These are phyloP conservation scores for Hexactinellida sp. DNA, from an alignment of 37 sponge, comb jelly and placozoan genomes.

Conservation along the genomic window DNA sequence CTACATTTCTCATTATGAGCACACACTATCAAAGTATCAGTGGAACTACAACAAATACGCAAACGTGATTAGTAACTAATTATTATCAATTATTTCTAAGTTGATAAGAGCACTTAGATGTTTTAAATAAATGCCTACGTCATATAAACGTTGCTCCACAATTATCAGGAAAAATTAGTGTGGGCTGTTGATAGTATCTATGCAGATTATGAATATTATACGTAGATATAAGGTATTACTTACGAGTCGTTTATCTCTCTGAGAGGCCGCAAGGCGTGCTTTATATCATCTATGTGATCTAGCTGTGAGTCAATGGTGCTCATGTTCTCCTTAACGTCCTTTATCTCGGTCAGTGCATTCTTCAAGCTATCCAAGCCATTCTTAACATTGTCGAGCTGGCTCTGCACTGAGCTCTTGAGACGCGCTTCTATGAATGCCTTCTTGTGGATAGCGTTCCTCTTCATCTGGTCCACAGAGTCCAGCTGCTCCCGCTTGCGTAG, in stretches of 20 bases:
- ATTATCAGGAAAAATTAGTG: too few relatives aligned
- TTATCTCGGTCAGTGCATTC: not conserved
- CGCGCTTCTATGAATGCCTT: constrained; percentile 63
- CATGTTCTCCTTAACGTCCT: constrained; percentile 6
- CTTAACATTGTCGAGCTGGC: constrained; percentile 80
- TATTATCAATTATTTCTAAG: too few relatives aligned
- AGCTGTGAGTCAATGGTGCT: constrained; percentile 1
- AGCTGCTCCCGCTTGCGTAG: not conserved
- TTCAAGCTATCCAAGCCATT: constrained; percentile 51
- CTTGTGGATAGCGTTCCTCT: not conserved
- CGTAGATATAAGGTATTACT: too few relatives aligned
- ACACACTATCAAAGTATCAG: too few relatives aligned
- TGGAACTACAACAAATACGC: too few relatives aligned
- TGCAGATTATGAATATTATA: too few relatives aligned
- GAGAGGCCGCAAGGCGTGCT: not conserved
- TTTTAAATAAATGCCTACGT: too few relatives aligned
- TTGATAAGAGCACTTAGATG: too few relatives aligned
- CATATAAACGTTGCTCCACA: too few relatives aligned
- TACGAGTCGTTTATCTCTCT: not conserved
- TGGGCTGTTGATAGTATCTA: too few relatives aligned
- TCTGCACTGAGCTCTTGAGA: constrained; percentile 73
- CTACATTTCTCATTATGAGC: too few relatives aligned
- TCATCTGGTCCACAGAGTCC: not conserved
- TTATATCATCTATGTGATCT: not conserved
- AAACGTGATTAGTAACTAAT: too few relatives aligned